Evolutionary conservation across 2,797 vertebrate genomes (phyloP).

Genomic region (Hybognathus amarus): DNA sequence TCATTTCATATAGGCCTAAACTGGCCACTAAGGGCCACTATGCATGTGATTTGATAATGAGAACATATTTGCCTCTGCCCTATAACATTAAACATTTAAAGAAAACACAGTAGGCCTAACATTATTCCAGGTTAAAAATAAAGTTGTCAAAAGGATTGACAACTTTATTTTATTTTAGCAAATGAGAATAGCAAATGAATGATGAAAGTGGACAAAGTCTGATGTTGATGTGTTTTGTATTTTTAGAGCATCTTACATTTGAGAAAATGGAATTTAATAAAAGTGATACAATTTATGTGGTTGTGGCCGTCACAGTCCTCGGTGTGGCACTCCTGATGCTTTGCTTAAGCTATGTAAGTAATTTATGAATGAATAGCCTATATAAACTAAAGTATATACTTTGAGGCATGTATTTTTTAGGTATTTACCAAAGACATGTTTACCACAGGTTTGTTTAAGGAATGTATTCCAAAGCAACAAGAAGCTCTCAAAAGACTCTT

Average conservation of each 20-base stretch:
- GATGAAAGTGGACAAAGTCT: neutral
- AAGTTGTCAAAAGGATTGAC: too few relatives aligned
- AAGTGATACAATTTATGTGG: constrained; percentile 19
- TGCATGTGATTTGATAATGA: too few relatives aligned
- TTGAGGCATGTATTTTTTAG: neutral
- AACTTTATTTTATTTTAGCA: too few relatives aligned
- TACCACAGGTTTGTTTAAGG: constrained; percentile 63
- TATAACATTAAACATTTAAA: too few relatives aligned
- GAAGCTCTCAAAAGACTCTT: constrained; percentile 36
- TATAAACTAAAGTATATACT: neutral
- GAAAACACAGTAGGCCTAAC: too few relatives aligned
- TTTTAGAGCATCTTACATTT: constrained; percentile 57
- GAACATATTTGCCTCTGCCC: too few relatives aligned
- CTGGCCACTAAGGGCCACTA: too few relatives aligned
- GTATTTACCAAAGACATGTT: constrained; percentile 15
- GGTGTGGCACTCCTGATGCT: constrained; percentile 59
- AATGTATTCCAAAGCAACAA: constrained; percentile 53
- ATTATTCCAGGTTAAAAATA: too few relatives aligned
- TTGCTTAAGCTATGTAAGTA: constrained; percentile 74
- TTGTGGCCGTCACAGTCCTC: constrained; percentile 60
- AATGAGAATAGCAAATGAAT: neutral
- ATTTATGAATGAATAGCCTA: neutral
- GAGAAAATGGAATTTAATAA: neutral
- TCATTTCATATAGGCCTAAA: too few relatives aligned
- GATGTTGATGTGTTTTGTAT: constrained; percentile 31